phyloP scores from a whole-genome alignment of 2,797 vertebrate genomes.

The Bradypodion pumilum region DNA sequence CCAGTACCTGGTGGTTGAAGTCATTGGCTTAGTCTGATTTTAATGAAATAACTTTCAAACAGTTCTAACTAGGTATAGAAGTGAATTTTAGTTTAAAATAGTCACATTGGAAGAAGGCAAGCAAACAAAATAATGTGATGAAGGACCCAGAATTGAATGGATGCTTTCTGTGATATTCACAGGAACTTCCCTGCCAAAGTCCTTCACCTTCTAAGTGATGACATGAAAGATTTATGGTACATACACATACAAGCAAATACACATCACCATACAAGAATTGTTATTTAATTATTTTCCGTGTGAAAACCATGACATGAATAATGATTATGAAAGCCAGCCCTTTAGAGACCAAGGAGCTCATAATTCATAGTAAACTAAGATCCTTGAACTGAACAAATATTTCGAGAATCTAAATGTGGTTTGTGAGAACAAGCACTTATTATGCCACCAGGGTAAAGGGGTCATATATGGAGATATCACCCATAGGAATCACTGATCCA shows the following conservation, averaged over 20 bases:
- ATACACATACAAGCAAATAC: slow-evolving; percentile 10
- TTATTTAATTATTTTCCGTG: slow-evolving; percentile 18
- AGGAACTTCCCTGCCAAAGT: background rate
- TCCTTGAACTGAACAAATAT: slow-evolving; percentile 40
- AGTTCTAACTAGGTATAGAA: background rate
- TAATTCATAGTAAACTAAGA: slow-evolving; percentile 24
- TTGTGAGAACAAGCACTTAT: slow-evolving; percentile 43
- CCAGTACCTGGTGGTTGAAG: too few species aligned
- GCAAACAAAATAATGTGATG: background rate
- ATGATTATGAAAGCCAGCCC: background rate
- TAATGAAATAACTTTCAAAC: background rate
- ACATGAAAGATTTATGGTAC: slow-evolving; percentile 29
- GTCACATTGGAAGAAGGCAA: background rate
- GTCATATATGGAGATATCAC: slow-evolving; percentile 24
- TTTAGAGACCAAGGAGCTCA: slow-evolving; percentile 33
- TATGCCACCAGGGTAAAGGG: slow-evolving; percentile 32
- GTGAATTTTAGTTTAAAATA: background rate
- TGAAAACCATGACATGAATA: slow-evolving; percentile 21
- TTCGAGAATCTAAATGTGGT: slow-evolving; percentile 43
- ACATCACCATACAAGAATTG: slow-evolving; percentile 17
- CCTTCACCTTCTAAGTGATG: slow-evolving; percentile 4
- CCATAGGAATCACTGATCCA: slow-evolving; percentile 32
- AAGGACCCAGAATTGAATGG: background rate
- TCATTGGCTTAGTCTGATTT: background rate
- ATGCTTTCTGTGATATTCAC: background rate